Base-by-base conservation (phyloP, 1,140 invertebrate species). In the Rhynchophorus ferrugineus region DNA sequence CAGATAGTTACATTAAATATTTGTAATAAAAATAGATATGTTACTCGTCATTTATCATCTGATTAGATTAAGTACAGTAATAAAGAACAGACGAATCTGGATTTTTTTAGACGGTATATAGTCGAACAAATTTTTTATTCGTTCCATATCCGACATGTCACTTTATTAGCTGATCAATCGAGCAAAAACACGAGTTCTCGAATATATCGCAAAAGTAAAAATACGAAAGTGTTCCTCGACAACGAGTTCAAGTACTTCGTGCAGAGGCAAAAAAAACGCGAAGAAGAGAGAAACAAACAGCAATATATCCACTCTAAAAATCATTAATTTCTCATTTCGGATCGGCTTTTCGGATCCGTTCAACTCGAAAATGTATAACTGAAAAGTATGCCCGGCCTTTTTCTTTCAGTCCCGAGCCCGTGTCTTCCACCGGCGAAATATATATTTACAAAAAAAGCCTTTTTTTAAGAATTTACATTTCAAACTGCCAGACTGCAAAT, bases 401-500 rank as follows among this genome's bases (percentile, higher is more conserved):
- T n/a, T n/a, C n/a, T n/a, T n/a, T n/a, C n/a, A n/a, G n/a, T n/a
- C n/a, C n/a, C n/a, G n/a, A n/a, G n/a, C 24, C 5, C 24, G 24
- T 29, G 24, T 29, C 24, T 29, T 29, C 5, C 24, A 29, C 24
- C 5, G 24, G 24, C 24, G 11, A 29, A 29, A 29, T 29, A 29
- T 29, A 11, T 29, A 6, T 29, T 29, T 29, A 11, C 24, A 11
- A 29, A 29, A 29, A 29, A 29, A 29, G 24, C 24, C 11, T 11
- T 29, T 29, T 29, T 29, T 5, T 6, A 29, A 29, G 24, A 29
- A 29, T 29, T 29, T 29, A 29, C 24, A 29, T 29, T 29, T 29
- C 24, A 11, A 29, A 5, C 24, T 29, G 24, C 24, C 24, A 6
- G 24, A 29, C 24, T 29, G 24, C 19, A 44, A 52, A 45, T 45